Percentiles rank a stretch among this genome's conserved stretches.
Evolutionary conservation across 2,113 vertebrate genomes (phyloP).

Genomic region (Marmota monax): DNA sequence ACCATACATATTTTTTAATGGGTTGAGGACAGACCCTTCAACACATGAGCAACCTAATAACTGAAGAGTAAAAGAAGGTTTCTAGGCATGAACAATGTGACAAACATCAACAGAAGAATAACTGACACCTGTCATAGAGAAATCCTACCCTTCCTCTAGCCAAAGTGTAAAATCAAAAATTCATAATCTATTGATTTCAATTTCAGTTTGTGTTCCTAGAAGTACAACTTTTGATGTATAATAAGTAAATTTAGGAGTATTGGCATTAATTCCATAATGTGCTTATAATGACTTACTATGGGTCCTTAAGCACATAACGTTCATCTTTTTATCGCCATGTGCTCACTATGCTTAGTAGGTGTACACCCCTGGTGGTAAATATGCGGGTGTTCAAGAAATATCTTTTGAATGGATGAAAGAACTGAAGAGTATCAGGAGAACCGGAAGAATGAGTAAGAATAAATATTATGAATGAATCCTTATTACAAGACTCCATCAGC

Average conservation of each 20-base stretch:
- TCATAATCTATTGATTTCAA: neutral
- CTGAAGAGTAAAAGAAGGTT: neutral
- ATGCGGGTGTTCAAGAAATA: neutral
- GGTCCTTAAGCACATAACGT: neutral
- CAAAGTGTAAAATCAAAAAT: conserved; percentile 43
- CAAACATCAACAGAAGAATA: neutral
- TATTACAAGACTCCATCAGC: neutral
- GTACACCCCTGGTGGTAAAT: fast-evolving
- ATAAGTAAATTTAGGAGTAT: neutral
- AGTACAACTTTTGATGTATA: neutral
- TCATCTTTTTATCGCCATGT: neutral
- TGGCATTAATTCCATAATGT: neutral
- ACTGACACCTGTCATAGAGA: neutral
- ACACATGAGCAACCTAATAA: conserved; percentile 51
- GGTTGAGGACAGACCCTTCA: conserved; percentile 62
- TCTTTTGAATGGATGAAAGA: neutral
- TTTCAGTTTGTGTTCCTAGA: neutral
- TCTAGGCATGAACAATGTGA: neutral
- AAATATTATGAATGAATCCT: neutral
- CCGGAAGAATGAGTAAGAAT: neutral
- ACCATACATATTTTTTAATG: conserved; percentile 60
- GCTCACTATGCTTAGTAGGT: neutral
- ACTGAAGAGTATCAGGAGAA: neutral
- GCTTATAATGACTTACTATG: neutral
- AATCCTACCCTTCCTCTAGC: neutral